Evolutionary conservation across 2,888 invertebrate species (phyloP), one percentile per base, ranked within the genome.

Genomic region (Erannis defoliaria): DNA sequence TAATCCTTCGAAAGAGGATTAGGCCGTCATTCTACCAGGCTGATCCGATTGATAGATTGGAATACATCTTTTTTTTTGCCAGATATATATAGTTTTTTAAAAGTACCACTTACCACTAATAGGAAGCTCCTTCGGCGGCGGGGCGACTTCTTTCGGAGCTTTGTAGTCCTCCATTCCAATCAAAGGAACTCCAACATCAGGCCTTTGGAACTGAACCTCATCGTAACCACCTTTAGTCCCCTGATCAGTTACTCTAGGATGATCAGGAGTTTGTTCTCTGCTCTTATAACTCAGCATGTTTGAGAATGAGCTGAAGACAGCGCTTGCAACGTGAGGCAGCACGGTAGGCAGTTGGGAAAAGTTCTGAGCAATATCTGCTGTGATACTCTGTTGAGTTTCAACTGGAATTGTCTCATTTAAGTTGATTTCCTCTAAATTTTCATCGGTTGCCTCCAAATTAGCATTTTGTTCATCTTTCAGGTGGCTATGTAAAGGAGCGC

Each of bases 251-350:
- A 46, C 55, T 33, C 61, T 81, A 43, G 54, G 67, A 1, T 75
- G 82, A 57, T 86, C 89, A 23, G 88, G 87, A 0, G 86, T 86
- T 46, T 81, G 86, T 37, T 90, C 91, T 40, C 87, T 68, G 62
- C 85, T 87, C 69, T 87, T 93, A 74, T 85, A 78, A 55, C 70
- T 91, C 50, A 93, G 71, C 85, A 94, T 94, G 71, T 88, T 94
- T 0, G 94, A 94, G 67, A 94, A 94, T 0, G 95, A 95, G 31
- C 94, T 94, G 67, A 95, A 94, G 0, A 95, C 95, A 9, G 94
- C 94, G 46, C 94, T 94, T 0, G 95, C 94, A 3, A 94, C 93
- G 54, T 94, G 93, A 0, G 94, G 94, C 62, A 94, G 67, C 0
- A 94, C 94, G 0, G 94, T 88, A 0, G 94, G 94, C 26, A 94